These are phyloP conservation scores for Echinarachnius parma DNA, from an alignment of 53 echinoderm and acorn worm genomes.

Conservation along the genomic window DNA sequence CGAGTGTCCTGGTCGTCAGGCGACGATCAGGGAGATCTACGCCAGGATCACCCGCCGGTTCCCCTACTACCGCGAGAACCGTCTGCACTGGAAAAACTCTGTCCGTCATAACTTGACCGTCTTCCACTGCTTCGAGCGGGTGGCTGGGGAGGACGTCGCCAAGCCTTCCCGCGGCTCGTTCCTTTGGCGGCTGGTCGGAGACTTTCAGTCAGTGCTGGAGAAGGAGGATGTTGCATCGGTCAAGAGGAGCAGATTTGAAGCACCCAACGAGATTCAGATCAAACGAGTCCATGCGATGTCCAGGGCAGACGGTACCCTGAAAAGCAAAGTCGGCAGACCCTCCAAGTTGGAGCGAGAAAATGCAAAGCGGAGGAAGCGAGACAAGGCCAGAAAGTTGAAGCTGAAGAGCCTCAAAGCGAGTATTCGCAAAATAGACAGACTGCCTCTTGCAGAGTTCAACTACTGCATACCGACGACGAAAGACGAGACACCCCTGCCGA, in stretches of 20 bases:
- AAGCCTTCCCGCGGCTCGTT: background rate
- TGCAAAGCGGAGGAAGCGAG: conserved; percentile 24
- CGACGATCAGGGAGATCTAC: conserved; percentile 58
- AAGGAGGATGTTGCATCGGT: background rate
- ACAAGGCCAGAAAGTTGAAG: background rate
- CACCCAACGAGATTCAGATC: too few species aligned
- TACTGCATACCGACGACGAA: background rate
- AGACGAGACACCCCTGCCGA: background rate
- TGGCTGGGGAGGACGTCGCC: background rate
- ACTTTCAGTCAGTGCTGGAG: conserved; percentile 17
- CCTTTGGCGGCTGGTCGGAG: conserved; percentile 14
- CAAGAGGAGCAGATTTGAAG: background rate
- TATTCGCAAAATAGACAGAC: background rate
- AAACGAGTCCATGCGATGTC: conserved; percentile 12
- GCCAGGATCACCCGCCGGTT: conserved; percentile 47
- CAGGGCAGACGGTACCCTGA: too few species aligned
- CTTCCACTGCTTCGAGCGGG: conserved; percentile 56
- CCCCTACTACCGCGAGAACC: conserved; percentile 67
- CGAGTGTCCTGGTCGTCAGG: conserved; percentile 9
- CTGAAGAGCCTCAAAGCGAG: background rate
- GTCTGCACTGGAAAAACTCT: conserved; percentile 84
- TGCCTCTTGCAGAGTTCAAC: conserved; percentile 4
- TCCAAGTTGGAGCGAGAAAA: conserved; percentile 16
- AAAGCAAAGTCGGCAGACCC: background rate
- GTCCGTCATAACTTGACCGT: conserved; percentile 80